A percentile compares a stretch with the other conserved stretches of the same genome.
Evolutionary conservation across 64 coral and sea anemone genomes (phyloP).

Genomic region (Stylophora pistillata): DNA sequence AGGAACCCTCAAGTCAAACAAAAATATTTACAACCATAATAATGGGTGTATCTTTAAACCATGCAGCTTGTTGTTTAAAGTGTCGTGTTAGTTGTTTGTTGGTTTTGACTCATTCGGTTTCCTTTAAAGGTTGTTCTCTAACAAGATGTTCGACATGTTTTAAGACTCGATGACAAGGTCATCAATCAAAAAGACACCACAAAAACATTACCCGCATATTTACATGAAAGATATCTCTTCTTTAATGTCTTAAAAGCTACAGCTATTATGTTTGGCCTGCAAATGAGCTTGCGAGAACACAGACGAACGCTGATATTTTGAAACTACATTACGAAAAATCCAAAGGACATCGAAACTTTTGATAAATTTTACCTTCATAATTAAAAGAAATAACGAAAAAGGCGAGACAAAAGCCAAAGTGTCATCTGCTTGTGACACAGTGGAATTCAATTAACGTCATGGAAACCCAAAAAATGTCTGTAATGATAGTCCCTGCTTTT

Average conservation of each 20-base stretch:
- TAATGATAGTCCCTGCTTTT: not conserved
- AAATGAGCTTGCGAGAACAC: not conserved
- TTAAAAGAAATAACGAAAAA: not conserved
- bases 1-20: no score
- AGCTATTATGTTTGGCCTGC: not conserved
- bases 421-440: not conserved
- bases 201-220: not conserved
- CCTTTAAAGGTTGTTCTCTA: not conserved
- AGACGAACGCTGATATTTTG: not conserved
- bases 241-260: not conserved
- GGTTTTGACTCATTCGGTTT: no score
- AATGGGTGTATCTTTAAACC: no score
- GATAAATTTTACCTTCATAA: no score
- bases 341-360: no score
- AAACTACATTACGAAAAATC: no score
- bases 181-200: not conserved
- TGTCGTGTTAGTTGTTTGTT: no score
- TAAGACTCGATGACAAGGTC: not conserved
- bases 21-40: no score
- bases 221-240: not conserved
- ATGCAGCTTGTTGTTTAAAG: no score
- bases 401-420: not conserved
- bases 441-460: slow-evolving; percentile 7
- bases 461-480: not conserved
- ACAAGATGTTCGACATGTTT: not conserved